Evolutionary conservation across 2,888 invertebrate genomes (phyloP).

Genomic region (Priocnemis perturbator): DNA sequence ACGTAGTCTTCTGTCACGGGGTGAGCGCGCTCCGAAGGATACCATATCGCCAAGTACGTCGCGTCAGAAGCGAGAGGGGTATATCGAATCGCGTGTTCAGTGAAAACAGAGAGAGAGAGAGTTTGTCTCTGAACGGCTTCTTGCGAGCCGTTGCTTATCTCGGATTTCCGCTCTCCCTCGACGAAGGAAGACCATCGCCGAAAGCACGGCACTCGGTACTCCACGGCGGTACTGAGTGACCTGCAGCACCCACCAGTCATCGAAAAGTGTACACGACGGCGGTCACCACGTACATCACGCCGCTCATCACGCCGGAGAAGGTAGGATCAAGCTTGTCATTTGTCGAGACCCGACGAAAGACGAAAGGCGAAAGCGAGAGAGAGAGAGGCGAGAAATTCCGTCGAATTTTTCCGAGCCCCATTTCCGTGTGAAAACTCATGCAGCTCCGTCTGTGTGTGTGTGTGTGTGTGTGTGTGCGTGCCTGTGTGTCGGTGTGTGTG

Average conservation of each 20-base stretch:
- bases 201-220: slow-evolving; percentile 62
- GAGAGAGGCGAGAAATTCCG: no score
- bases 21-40: no score
- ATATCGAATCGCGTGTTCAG: no score
- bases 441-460: background rate
- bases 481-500: slow-evolving; percentile 5
- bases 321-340: slow-evolving; percentile 55
- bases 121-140: no score
- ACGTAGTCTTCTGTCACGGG: no score
- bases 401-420: background rate
- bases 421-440: background rate
- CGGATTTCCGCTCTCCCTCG: no score
- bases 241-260: slow-evolving; percentile 57
- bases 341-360: background rate
- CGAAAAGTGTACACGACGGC: slow-evolving; percentile 72
- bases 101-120: no score
- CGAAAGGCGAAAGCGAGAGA: no score
- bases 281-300: slow-evolving; percentile 75
- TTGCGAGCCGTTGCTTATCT: no score
- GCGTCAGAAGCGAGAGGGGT: no score
- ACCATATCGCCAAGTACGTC: no score
- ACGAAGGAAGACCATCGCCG: slow-evolving; percentile 10
- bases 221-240: slow-evolving; percentile 59
- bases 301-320: slow-evolving; percentile 75
- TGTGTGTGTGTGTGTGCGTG: background rate